Percentiles rank a stretch among this genome's conserved stretches.
phyloP scores from a whole-genome alignment of 2,888 invertebrate genomes.

The Toxonevra muliebris region DNA sequence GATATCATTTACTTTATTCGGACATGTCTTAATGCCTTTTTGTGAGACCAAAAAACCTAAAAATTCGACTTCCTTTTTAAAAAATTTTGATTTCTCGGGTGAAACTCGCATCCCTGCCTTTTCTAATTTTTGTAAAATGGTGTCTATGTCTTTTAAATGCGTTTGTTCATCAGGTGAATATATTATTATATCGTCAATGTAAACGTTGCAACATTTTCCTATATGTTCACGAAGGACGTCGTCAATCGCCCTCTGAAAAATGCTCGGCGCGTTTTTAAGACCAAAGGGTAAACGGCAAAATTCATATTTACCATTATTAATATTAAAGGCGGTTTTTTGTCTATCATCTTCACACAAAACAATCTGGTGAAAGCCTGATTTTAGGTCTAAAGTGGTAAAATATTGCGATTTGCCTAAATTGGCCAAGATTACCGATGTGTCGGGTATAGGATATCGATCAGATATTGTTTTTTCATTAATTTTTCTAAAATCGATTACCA shows the following conservation, averaged over 20 bases:
- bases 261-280: conserved; percentile 22
- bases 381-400: conserved; percentile 26
- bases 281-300: conserved; percentile 24
- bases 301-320: conserved; percentile 28
- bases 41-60: conserved; percentile 31
- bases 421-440: conserved; percentile 3
- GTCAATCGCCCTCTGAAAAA: conserved; percentile 24
- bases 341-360: conserved; percentile 23
- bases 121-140: conserved; percentile 6
- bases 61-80: conserved; percentile 22
- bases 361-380: conserved; percentile 30
- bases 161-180: conserved; percentile 10
- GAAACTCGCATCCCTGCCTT: conserved; percentile 15
- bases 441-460: conserved; percentile 20
- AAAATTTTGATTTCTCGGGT: conserved; percentile 11
- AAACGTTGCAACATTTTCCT: conserved; percentile 20
- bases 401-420: conserved; percentile 19
- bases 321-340: conserved; percentile 23
- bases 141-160: conserved; percentile 2
- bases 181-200: conserved; percentile 29
- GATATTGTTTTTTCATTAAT: conserved; percentile 13
- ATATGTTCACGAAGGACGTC: conserved; percentile 18
- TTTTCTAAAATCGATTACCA: conserved; percentile 23
- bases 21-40: conserved; percentile 31
- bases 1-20: conserved; percentile 31